Conservation (phyloP, 2,797 vertebrate species). For the Vipera latastei region DNA sequence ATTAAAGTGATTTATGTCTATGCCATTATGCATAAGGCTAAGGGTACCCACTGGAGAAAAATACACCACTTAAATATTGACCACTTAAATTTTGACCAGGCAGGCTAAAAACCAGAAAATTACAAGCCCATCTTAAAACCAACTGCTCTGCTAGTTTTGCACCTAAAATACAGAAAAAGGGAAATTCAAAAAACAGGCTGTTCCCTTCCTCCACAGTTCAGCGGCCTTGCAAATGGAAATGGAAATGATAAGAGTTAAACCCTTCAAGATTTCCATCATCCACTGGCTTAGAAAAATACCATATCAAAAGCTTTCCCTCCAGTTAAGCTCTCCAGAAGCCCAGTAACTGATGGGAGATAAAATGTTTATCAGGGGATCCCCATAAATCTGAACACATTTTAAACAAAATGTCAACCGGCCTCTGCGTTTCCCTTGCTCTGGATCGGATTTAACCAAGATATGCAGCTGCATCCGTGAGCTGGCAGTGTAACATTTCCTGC, state of each 20-base stretch:
- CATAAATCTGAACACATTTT: conserved; percentile 62
- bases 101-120: background rate
- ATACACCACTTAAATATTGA: background rate
- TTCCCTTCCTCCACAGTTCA: background rate
- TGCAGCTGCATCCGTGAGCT: conserved; percentile 46
- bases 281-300: conserved; percentile 19
- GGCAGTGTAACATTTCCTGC: conserved; percentile 45
- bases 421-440: conserved; percentile 46
- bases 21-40: background rate
- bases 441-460: conserved; percentile 29
- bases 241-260: conserved; percentile 1
- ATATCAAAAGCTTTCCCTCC: background rate
- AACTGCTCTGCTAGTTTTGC: background rate
- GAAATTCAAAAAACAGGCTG: background rate
- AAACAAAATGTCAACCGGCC: conserved; percentile 56
- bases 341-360: conserved; percentile 61
- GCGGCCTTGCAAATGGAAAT: background rate
- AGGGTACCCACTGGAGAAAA: background rate
- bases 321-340: conserved; percentile 33
- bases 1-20: too few relatives aligned
- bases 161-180: background rate
- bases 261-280: conserved; percentile 21
- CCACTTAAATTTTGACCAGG: background rate
- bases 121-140: background rate
- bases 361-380: conserved; percentile 51